Evolutionary conservation across 2,113 vertebrate species (phyloP).

Genomic region (Otus sunia): DNA sequence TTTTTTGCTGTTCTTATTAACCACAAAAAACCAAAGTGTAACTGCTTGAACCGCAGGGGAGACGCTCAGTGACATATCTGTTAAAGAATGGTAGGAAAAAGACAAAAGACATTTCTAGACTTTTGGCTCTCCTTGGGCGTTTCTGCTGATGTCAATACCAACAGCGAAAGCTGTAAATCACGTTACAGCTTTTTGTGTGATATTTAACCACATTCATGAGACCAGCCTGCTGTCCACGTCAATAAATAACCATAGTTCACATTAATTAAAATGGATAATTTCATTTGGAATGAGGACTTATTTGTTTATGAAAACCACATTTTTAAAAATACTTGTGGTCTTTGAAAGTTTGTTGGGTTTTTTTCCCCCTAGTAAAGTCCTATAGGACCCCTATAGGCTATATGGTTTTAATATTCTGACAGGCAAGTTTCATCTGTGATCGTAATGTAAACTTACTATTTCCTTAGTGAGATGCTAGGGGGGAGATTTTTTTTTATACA

Average conservation of each 20-base stretch:
- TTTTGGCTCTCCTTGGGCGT: not conserved
- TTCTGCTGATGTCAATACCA: slow-evolving; percentile 3
- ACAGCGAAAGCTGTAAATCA: not conserved
- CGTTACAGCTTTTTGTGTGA: not conserved
- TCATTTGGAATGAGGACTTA: not conserved
- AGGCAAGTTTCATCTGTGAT: not conserved
- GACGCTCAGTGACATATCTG: not conserved
- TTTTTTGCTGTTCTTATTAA: slow-evolving; percentile 50
- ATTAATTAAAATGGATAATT: not conserved
- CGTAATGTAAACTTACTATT: not conserved
- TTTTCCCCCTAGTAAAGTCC: not conserved
- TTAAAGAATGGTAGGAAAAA: slow-evolving; percentile 9
- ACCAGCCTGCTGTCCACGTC: not conserved
- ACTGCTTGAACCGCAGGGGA: not conserved
- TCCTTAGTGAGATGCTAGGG: not conserved
- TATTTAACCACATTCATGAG: not conserved
- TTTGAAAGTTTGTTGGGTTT: not conserved
- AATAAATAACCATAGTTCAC: not conserved
- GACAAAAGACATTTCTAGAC: slow-evolving; percentile 16
- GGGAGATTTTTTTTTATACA: not conserved
- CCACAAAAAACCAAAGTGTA: slow-evolving; percentile 26
- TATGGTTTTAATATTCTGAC: not conserved
- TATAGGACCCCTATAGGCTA: not conserved
- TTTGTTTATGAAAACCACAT: not conserved
- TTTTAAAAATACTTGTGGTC: not conserved